phyloP scores from a whole-genome alignment of 2,888 invertebrate species.

The Dolichomitus sp. region DNA sequence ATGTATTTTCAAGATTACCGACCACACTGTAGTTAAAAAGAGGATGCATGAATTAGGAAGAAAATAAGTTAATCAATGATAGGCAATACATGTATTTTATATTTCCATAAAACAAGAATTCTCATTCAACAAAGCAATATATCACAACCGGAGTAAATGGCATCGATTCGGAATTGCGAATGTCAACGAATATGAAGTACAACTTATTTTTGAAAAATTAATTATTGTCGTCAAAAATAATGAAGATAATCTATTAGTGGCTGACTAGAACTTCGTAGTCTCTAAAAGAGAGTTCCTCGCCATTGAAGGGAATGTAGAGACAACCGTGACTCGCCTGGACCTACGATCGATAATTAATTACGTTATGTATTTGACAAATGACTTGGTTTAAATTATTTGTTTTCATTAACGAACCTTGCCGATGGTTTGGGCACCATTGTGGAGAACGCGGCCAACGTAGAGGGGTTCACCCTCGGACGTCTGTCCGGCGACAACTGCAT shows the following conservation, averaged over 20 bases:
- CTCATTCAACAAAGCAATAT: background rate
- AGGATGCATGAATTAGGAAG: too few species aligned
- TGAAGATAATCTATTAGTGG: slow-evolving; percentile 77
- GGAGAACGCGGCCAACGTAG: slow-evolving; percentile 90
- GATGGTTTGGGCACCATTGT: slow-evolving; percentile 90
- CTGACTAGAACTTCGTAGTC: slow-evolving; percentile 91
- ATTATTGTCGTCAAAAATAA: background rate
- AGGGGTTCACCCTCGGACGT: slow-evolving; percentile 90
- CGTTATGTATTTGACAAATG: background rate
- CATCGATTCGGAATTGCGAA: background rate
- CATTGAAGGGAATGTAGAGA: slow-evolving; percentile 87
- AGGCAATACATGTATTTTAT: background rate
- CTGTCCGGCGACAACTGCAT: slow-evolving; percentile 90
- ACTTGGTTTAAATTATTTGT: background rate
- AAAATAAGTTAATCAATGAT: too few species aligned
- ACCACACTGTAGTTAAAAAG: too few species aligned
- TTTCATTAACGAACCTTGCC: slow-evolving; percentile 88
- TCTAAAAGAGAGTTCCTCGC: slow-evolving; percentile 89
- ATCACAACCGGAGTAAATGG: background rate
- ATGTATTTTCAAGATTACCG: too few species aligned
- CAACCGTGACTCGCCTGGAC: slow-evolving; percentile 84
- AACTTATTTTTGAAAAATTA: background rate
- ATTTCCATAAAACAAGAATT: background rate
- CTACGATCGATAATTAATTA: slow-evolving; percentile 70
- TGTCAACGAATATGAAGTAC: background rate